A percentile compares a stretch with the other conserved stretches of the same genome.
phyloP scores from a whole-genome alignment of 2,888 invertebrate genomes.

The Anodontia alba region DNA sequence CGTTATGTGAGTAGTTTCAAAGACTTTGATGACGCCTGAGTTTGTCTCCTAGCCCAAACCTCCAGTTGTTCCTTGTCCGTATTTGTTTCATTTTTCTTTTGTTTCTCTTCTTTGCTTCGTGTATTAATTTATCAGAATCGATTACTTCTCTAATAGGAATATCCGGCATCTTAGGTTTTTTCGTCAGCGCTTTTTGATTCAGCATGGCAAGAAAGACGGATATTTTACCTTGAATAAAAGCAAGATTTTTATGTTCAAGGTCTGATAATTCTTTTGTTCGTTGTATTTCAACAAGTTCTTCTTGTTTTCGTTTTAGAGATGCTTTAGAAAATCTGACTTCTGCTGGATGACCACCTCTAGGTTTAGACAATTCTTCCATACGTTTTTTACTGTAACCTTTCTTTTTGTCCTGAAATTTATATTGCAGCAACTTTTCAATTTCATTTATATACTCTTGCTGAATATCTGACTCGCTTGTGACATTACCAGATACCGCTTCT shows the following conservation, averaged over 20 bases:
- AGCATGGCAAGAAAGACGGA: conserved; percentile 56
- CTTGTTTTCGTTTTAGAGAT: conserved; percentile 55
- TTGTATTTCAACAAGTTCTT: conserved; percentile 49
- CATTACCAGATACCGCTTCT: background rate
- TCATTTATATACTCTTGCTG: background rate
- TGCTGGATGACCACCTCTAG: conserved; percentile 55
- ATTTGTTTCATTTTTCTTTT: background rate
- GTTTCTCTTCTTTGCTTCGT: conserved; percentile 6
- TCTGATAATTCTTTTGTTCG: conserved; percentile 35
- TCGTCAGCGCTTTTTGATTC: conserved; percentile 39
- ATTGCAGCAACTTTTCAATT: conserved; percentile 14
- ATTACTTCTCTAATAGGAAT: conserved; percentile 39
- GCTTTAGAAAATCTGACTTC: conserved; percentile 63
- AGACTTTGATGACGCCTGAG: no score
- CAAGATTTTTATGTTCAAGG: conserved; percentile 48
- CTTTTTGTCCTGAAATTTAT: background rate
- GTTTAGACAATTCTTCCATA: conserved; percentile 52
- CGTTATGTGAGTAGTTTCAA: no score
- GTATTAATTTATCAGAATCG: background rate
- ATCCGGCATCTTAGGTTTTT: conserved; percentile 55
- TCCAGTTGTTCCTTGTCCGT: no score
- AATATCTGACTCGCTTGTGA: background rate
- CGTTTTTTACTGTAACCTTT: conserved; percentile 48
- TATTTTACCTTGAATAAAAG: conserved; percentile 58
- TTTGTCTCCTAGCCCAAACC: no score